These are phyloP conservation scores for Nycticorax nycticorax DNA, from an alignment of 2,113 vertebrate species.

Conservation along the genomic window DNA sequence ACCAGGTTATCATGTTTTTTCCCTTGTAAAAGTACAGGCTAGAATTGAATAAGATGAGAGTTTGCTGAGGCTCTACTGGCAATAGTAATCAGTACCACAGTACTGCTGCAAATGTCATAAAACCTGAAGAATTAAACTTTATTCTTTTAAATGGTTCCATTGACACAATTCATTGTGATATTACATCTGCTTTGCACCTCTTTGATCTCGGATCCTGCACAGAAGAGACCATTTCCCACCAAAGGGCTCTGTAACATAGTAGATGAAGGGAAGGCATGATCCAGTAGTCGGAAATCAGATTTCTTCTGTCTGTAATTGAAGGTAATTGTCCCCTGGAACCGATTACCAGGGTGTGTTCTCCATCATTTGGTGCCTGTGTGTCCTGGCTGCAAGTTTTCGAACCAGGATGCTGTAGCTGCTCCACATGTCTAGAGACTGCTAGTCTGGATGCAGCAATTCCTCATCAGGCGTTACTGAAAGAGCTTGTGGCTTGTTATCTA, in stretches of 20 bases:
- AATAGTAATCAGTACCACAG: neutral
- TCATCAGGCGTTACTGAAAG: neutral
- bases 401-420: neutral
- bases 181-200: neutral
- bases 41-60: neutral
- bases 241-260: neutral
- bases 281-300: conserved; percentile 6
- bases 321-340: neutral
- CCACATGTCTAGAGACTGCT: neutral
- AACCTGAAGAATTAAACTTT: neutral
- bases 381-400: neutral
- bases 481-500: neutral
- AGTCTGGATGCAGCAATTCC: neutral
- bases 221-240: neutral
- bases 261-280: neutral
- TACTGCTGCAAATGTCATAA: neutral
- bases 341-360: neutral
- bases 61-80: neutral
- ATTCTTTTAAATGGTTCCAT: conserved; percentile 2
- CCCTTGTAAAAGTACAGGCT: neutral
- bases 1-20: neutral
- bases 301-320: neutral
- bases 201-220: neutral
- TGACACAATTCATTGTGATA: neutral
- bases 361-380: neutral